Evolutionary conservation across 2,797 vertebrate genomes (phyloP), one percentile per base, ranked within the genome.

Genomic region (Masticophis lateralis): DNA sequence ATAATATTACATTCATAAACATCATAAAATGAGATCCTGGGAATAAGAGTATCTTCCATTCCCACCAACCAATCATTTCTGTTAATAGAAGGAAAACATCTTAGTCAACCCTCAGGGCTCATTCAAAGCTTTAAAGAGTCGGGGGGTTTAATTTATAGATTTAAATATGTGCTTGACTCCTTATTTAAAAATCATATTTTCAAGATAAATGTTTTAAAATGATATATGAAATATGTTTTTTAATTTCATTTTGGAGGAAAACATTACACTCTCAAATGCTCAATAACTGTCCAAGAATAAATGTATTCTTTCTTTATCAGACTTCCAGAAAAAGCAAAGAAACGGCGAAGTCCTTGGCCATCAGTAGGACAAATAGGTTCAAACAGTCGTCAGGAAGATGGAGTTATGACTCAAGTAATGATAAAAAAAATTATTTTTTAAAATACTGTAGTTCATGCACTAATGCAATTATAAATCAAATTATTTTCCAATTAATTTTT

Each of bases 241-340:
- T 5, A 13, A 10, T 57, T 86, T 59, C 27, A 25, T 90, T 87
- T 91, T 79, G 83, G 63, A 83, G 16, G 13, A 51, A 55, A 89
- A 43, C 43, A 18, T n/a, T 90, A 83, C 16, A 88, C 27, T 12
- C 10, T 74, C 14, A 60, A 88, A 2, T 18, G 10, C 5, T 60
- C 13, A 28, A 1, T 92, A 43, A 28, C 57, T 90, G 25, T 37
- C 12, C 63, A 53, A 28, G 53, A 22, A 60, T 61, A 4, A 74
- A 93, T 91, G 14, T 87, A 32, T 87, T 79, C n/a, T 94, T 95
- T 96, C 90, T 90, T 94, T 95, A 94, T 93, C 94, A 97, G 97
- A 88, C 91, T 94, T 94, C 93, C 95, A 93, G 97, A 97, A 95
- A 97, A 96, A 94, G 93, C 91, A 28, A 97, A 97, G 96, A 97